Evolutionary conservation across 1,140 invertebrate species (phyloP).

Genomic region (Zelostemma sp.): DNA sequence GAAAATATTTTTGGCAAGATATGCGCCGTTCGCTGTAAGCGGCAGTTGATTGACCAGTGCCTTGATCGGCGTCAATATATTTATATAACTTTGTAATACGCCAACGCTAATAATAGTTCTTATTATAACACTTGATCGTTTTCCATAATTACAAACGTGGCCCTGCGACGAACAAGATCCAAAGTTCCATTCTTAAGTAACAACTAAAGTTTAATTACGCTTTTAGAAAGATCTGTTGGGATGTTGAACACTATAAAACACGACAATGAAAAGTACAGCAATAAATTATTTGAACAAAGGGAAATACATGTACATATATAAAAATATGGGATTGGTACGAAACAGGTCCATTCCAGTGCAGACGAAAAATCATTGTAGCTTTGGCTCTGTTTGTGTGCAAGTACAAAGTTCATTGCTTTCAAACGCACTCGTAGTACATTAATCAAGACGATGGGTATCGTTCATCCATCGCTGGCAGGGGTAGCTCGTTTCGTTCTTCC

Average conservation of each 20-base stretch:
- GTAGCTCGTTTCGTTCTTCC: constrained; percentile 61
- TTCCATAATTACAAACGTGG: constrained; percentile 54
- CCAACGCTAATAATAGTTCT: constrained; percentile 47
- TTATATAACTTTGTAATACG: constrained; percentile 35
- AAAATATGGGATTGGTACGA: constrained; percentile 64
- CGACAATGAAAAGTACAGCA: constrained; percentile 60
- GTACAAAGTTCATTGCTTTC: constrained; percentile 52
- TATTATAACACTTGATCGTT: constrained; percentile 41
- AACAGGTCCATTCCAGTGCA: constrained; percentile 53
- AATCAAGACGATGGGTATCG: constrained; percentile 65
- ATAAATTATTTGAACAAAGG: constrained; percentile 67
- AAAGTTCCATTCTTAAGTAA: constrained; percentile 46
- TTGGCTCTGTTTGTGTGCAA: constrained; percentile 60
- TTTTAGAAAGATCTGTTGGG: constrained; percentile 37
- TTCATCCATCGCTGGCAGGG: constrained; percentile 64
- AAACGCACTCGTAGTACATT: constrained; percentile 52
- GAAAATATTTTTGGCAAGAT: constrained; percentile 45
- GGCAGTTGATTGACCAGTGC: constrained; percentile 42
- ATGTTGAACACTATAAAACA: constrained; percentile 35
- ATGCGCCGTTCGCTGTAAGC: constrained; percentile 15
- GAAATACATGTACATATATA: constrained; percentile 59
- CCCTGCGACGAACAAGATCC: constrained; percentile 25
- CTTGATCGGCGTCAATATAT: constrained; percentile 25
- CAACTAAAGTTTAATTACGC: constrained; percentile 38
- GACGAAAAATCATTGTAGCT: constrained; percentile 55